A percentile compares a stretch with the other conserved stretches of the same genome.
phyloP scores from a whole-genome alignment of 2,888 invertebrate genomes.

The Ichneumoninae sp. region DNA sequence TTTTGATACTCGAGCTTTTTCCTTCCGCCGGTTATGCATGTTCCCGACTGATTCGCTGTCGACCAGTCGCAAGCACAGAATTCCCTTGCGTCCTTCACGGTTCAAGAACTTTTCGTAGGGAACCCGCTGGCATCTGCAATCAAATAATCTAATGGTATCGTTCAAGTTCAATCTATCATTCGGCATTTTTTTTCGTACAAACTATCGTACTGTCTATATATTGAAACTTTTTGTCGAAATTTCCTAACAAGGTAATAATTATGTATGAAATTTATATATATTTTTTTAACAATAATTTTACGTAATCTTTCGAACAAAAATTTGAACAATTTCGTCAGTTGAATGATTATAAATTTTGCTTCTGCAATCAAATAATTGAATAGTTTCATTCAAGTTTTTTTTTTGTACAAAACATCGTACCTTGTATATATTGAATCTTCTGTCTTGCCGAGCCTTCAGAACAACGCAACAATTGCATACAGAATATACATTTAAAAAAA shows the following conservation, averaged over 20 bases:
- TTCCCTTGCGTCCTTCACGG: conserved; percentile 86
- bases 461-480: neutral
- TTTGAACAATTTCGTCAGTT: no score
- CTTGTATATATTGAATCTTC: no score
- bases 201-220: conserved; percentile 80
- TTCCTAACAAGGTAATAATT: no score
- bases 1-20: conserved; percentile 87
- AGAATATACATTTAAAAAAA: no score
- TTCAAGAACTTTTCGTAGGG: conserved; percentile 84
- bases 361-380: no score
- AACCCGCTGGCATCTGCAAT: conserved; percentile 82
- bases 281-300: no score
- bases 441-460: neutral
- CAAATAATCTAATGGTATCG: conserved; percentile 18
- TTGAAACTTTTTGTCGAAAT: conserved; percentile 64
- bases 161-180: neutral
- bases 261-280: no score
- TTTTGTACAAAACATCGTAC: no score
- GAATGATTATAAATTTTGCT: no score
- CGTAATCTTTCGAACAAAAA: no score
- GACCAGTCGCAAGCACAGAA: conserved; percentile 88
- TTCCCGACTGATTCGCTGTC: conserved; percentile 86
- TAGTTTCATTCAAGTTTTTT: no score
- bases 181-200: no score
- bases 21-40: conserved; percentile 87